A percentile compares a stretch with the other conserved stretches of the same genome.
phyloP scores from a whole-genome alignment of 2,797 vertebrate species.

The Antrozous pallidus region DNA sequence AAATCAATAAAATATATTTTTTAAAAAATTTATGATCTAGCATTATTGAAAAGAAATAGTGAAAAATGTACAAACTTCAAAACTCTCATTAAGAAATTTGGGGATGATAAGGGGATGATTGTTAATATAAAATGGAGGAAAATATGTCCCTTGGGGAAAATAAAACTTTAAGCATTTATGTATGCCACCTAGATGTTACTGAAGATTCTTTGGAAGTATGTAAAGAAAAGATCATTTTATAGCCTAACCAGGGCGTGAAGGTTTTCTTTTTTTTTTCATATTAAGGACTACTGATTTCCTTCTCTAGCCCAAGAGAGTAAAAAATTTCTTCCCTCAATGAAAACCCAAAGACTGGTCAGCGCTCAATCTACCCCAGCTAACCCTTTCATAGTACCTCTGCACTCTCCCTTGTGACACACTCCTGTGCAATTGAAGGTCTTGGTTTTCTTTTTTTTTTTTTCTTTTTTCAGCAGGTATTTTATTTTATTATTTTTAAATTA shows the following conservation, averaged over 20 bases:
- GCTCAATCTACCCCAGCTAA: background rate
- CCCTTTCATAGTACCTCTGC: background rate
- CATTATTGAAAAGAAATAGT: conserved; percentile 9
- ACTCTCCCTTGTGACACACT: background rate
- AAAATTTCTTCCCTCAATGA: background rate
- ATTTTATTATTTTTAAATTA: no score
- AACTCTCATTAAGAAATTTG: background rate
- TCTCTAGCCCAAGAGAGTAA: background rate
- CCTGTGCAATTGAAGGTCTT: background rate
- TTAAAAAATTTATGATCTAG: background rate
- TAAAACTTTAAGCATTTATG: background rate
- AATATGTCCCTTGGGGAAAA: background rate
- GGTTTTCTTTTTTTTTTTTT: background rate
- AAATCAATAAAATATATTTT: no score
- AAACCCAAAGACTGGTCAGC: background rate
- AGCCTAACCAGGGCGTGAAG: background rate
- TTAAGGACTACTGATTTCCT: background rate
- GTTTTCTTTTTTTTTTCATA: conserved; percentile 1
- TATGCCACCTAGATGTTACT: background rate
- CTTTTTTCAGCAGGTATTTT: no score
- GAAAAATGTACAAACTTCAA: background rate
- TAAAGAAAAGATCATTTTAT: background rate
- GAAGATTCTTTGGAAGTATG: background rate
- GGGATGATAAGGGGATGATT: background rate
- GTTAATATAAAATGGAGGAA: background rate